A percentile compares a stretch with the other conserved stretches of the same genome.
phyloP scores from a whole-genome alignment of 2,113 vertebrate genomes.

The Rhinoptilus africanus region DNA sequence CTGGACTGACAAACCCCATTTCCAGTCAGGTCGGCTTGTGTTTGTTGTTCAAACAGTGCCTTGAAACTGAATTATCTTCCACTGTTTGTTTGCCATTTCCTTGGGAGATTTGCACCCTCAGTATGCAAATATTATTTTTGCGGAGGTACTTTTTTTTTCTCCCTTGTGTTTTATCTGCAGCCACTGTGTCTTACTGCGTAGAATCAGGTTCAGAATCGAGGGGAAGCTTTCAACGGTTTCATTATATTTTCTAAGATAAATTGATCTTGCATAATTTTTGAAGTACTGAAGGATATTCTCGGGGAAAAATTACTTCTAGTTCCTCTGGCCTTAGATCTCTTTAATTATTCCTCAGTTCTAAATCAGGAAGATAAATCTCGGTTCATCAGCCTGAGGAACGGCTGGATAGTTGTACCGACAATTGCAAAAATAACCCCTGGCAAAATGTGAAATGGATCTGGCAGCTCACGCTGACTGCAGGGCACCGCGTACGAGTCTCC shows the following conservation, averaged over 20 bases:
- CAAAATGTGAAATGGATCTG: background rate
- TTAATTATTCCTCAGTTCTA: background rate
- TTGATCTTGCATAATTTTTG: background rate
- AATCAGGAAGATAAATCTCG: background rate
- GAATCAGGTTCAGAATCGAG: background rate
- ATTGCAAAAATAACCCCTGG: background rate
- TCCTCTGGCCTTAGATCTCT: background rate
- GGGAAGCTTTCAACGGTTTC: background rate
- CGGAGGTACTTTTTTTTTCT: background rate
- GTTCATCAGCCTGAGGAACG: background rate
- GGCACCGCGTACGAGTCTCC: rapidly evolving
- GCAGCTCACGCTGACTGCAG: background rate
- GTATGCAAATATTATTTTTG: background rate
- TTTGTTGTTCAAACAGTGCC: background rate
- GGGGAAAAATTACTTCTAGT: background rate
- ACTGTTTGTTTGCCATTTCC: background rate
- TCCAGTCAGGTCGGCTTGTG: background rate
- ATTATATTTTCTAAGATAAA: background rate
- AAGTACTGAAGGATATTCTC: background rate
- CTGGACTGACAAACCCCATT: background rate
- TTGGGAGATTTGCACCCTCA: background rate
- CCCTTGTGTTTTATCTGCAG: background rate
- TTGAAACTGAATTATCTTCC: background rate
- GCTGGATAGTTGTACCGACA: background rate
- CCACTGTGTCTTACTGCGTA: background rate